phyloP scores from a whole-genome alignment of 2,797 vertebrate species.

The Furcifer pardalis region DNA sequence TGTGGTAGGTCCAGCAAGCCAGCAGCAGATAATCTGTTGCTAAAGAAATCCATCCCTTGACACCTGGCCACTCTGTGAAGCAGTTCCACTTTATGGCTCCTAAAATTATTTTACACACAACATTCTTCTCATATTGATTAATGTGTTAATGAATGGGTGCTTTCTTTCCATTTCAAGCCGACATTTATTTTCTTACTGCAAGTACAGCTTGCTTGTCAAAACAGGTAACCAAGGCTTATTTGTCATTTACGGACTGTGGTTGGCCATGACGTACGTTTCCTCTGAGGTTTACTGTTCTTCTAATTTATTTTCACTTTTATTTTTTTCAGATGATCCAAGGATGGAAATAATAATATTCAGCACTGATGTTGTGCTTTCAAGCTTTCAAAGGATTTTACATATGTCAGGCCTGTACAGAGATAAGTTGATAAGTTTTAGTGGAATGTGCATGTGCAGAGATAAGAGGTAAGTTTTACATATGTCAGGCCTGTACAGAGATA shows the following conservation, averaged over 20 bases:
- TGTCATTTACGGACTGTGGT: conserved; percentile 10
- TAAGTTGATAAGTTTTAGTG: too few species aligned
- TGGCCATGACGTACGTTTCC: conserved; percentile 10
- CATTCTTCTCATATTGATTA: conserved; percentile 26
- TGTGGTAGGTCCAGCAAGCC: too few species aligned
- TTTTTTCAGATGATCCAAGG: background rate
- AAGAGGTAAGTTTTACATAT: too few species aligned
- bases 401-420: background rate
- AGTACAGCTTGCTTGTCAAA: conserved; percentile 28
- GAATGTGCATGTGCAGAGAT: too few species aligned
- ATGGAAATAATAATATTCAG: background rate
- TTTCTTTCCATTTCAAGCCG: conserved; percentile 21
- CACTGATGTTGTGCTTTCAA: background rate
- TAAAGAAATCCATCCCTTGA: too few species aligned
- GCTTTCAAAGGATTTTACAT: background rate
- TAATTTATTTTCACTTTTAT: background rate
- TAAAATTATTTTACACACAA: conserved; percentile 11
- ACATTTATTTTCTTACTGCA: conserved; percentile 32
- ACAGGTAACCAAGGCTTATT: conserved; percentile 22
- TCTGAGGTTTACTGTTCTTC: background rate
- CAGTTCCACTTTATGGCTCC: conserved; percentile 26
- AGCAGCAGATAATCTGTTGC: too few species aligned
- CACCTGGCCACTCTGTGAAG: background rate
- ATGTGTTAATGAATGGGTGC: conserved; percentile 28
- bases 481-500: background rate